Conservation (phyloP, 2,113 vertebrate genomes). For the Apodemus sylvaticus region DNA sequence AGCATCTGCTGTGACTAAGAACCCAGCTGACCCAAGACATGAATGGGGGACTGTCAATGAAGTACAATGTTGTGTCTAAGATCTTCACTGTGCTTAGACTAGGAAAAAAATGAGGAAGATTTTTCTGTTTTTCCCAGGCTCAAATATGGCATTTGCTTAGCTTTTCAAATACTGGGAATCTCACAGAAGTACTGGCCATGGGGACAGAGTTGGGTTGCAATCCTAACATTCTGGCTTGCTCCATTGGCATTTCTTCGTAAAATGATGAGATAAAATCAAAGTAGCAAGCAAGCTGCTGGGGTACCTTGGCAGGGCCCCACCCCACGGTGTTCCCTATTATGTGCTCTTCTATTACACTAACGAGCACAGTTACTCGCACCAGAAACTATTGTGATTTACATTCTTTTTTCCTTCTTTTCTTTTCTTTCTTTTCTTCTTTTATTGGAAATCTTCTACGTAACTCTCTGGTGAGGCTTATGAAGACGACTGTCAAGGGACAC, state of each 20-base stretch:
- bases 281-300: not conserved
- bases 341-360: not conserved
- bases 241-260: not conserved
- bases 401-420: not conserved
- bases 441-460: slow-evolving; percentile 37
- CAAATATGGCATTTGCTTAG: not conserved
- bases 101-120: not conserved
- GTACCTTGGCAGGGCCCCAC: not conserved
- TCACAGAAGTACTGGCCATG: not conserved
- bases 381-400: slow-evolving; percentile 34
- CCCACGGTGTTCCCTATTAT: not conserved
- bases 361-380: not conserved
- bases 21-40: not conserved
- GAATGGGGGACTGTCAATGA: not conserved
- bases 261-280: not conserved
- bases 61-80: not conserved
- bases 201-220: slow-evolving; percentile 20
- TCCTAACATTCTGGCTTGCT: slow-evolving; percentile 32
- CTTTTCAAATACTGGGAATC: not conserved
- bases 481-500: not conserved
- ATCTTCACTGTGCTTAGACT: slow-evolving; percentile 4
- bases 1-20: not conserved
- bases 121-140: not conserved
- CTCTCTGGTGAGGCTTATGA: not conserved
- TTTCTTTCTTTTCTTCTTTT: not conserved